Evolutionary conservation across 2,888 invertebrate genomes (phyloP).

Genomic region (Netelia fuscicornis): DNA sequence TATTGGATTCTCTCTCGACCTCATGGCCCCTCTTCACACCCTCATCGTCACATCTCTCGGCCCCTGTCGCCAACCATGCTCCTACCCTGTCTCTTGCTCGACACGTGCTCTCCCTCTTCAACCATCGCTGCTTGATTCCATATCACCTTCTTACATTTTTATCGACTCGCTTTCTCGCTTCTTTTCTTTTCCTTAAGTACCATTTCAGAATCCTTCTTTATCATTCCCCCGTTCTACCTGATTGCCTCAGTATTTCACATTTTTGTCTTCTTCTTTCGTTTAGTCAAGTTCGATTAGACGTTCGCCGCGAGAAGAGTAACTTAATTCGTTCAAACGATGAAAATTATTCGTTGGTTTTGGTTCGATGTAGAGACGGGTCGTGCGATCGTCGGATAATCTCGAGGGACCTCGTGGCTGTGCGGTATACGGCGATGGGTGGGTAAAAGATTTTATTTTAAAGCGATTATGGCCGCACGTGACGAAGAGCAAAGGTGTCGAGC

Average conservation of each 20-base stretch:
- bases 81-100: constrained; percentile 59
- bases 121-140: constrained; percentile 13
- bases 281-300: too few species aligned
- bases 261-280: too few species aligned
- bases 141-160: neutral
- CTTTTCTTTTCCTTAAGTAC: constrained; percentile 23
- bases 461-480: constrained; percentile 81
- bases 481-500: constrained; percentile 81
- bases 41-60: constrained; percentile 58
- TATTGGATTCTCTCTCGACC: constrained; percentile 80
- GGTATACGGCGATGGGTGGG: constrained; percentile 49
- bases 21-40: constrained; percentile 28
- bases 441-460: constrained; percentile 80
- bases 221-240: constrained; percentile 10
- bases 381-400: neutral
- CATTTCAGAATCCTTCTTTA: constrained; percentile 16
- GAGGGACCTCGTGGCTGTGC: neutral
- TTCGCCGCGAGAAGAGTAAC: too few species aligned
- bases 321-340: too few species aligned
- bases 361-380: neutral
- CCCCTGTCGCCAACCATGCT: constrained; percentile 58
- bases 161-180: constrained; percentile 5
- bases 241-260: too few species aligned
- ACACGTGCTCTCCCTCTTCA: constrained; percentile 52
- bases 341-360: too few species aligned